phyloP scores from a whole-genome alignment of 2,888 invertebrate species.

The Petrolisthes manimaculis region DNA sequence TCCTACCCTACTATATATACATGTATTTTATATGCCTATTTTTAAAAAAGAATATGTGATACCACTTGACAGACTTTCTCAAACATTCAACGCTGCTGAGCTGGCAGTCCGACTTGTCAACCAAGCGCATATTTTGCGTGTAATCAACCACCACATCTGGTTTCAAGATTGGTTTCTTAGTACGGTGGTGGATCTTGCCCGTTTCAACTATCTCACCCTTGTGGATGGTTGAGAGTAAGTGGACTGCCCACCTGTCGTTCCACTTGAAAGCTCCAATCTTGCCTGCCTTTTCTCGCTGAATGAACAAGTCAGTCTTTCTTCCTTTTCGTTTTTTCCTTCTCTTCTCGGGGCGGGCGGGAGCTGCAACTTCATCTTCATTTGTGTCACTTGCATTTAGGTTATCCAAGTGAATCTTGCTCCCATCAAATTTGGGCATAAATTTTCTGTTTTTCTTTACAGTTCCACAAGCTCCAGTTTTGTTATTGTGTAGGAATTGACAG shows the following conservation, averaged over 20 bases:
- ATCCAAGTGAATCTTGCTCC: too few relatives aligned
- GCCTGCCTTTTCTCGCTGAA: neutral
- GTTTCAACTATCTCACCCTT: neutral
- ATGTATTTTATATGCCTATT: too few relatives aligned
- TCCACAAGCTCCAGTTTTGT: conserved; percentile 9
- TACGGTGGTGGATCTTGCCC: too few relatives aligned
- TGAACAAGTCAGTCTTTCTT: neutral
- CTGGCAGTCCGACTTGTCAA: too few relatives aligned
- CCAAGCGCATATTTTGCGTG: too few relatives aligned
- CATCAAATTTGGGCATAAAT: conserved; percentile 10
- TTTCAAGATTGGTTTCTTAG: neutral
- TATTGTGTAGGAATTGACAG: neutral
- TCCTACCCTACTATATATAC: too few relatives aligned
- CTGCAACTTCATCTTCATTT: too few relatives aligned
- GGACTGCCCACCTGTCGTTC: neutral
- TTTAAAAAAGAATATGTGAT: conserved; percentile 4
- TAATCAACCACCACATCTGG: neutral
- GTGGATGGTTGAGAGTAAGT: neutral
- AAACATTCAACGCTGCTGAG: too few relatives aligned
- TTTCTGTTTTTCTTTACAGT: conserved; percentile 12
- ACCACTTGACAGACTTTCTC: too few relatives aligned
- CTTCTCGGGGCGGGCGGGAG: too few relatives aligned
- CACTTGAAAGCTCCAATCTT: neutral
- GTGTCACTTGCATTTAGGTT: too few relatives aligned
- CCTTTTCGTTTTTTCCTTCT: too few relatives aligned